Base-by-base conservation (phyloP, 2,888 invertebrate species). In the Tromatobia lineatoria region DNA sequence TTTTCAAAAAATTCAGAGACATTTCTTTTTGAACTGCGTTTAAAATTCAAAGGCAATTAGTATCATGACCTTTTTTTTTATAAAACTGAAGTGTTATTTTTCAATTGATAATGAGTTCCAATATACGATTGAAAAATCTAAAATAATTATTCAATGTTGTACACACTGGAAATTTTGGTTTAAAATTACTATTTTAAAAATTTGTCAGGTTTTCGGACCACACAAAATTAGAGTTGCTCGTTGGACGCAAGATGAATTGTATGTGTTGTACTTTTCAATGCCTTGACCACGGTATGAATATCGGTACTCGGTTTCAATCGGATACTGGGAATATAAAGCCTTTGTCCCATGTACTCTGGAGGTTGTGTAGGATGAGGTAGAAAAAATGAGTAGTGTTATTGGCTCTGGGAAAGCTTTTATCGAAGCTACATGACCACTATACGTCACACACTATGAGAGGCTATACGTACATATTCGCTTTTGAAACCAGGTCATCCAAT, bases 401-500 rank as follows among this genome's bases (percentile, higher is more conserved):
- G 73, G 73, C 73, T 74, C 47, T 18, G 42, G 34, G 34, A 20
- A 64, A 75, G 42, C 57, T 66, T 66, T 66, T 38, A 54, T 78
- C 69, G 59, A 78, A 50, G 45, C 66, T 57, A 54, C 34, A 64
- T 66, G 38, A 59, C 69, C 29, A 15, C 25, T 69, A 15, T 50
- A 69, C 20, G 10, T 25, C 23, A 42, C 23, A 42, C 34, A 59
- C 15, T 18, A 67, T n/a, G n/a, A 25, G 23, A 69, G 69, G 57
- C 73, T 73, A 47, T 64, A 75, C 38, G 1, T 52, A 64, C 18
- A 71, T 52, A 52, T 67, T 73, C 47, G 47, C 34, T 73, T 47
- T 29, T 23, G 73, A 73, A 80, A 80, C 66, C 73, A 74, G 80
- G 73, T 80, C 80, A 80, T 78, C 78, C 70, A n/a, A 59, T 38